Evolutionary conservation across 2,797 vertebrate species (phyloP).

Genomic region (Diplodus sargus): DNA sequence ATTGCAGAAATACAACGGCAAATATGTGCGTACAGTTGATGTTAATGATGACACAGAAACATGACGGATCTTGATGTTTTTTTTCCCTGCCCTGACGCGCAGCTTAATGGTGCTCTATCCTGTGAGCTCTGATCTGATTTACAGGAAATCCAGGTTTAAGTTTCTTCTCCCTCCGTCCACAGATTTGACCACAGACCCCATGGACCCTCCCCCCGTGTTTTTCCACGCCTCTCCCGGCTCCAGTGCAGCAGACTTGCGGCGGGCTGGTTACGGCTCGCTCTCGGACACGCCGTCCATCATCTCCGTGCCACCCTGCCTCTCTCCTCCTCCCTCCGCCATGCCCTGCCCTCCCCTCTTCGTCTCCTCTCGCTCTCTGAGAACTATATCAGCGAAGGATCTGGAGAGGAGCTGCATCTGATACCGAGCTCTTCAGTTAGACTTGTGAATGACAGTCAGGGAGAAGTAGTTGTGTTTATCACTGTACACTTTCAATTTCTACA

Average conservation of each 20-base stretch:
- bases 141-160: background rate
- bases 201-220: constrained; percentile 72
- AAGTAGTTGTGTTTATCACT: constrained; percentile 1
- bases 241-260: constrained; percentile 65
- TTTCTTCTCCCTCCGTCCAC: constrained; percentile 23
- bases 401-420: constrained; percentile 82
- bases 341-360: constrained; percentile 85
- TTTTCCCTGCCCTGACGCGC: background rate
- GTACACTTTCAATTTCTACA: background rate
- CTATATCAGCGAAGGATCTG: constrained; percentile 85
- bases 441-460: background rate
- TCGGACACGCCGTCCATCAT: constrained; percentile 89
- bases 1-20: background rate
- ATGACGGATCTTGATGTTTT: background rate
- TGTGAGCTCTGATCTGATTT: background rate
- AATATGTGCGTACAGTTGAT: background rate
- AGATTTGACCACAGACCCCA: constrained; percentile 78
- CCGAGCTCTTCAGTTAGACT: background rate
- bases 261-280: constrained; percentile 82
- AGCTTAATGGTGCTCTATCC: background rate
- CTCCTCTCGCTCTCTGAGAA: constrained; percentile 78
- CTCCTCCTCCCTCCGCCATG: constrained; percentile 82
- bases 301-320: constrained; percentile 87
- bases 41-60: background rate
- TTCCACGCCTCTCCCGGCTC: constrained; percentile 67